These are phyloP conservation scores for Drosophila acutilabella DNA, from an alignment of 2,888 invertebrate genomes.

Conservation along the genomic window DNA sequence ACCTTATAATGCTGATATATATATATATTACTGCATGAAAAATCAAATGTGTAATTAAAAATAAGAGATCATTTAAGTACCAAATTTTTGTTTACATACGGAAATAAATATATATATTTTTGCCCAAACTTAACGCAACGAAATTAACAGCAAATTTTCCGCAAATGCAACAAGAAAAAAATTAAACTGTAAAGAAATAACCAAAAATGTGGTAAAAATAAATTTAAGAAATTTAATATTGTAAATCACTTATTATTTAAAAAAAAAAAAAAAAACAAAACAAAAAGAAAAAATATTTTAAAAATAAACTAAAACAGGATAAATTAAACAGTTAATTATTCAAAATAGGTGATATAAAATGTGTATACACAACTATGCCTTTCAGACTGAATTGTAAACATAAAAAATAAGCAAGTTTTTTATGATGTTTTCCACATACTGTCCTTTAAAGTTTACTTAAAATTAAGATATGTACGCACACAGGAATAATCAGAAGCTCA, in stretches of 20 bases:
- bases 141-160: conserved; percentile 74
- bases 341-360: conserved; percentile 78
- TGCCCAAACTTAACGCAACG: conserved; percentile 77
- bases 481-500: conserved; percentile 60
- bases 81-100: conserved; percentile 75
- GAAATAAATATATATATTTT: conserved; percentile 67
- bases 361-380: conserved; percentile 80
- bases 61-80: conserved; percentile 71
- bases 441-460: conserved; percentile 69
- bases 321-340: conserved; percentile 73
- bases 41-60: conserved; percentile 76
- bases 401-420: conserved; percentile 73
- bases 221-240: conserved; percentile 58
- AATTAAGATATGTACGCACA: conserved; percentile 68
- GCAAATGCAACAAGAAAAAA: conserved; percentile 54
- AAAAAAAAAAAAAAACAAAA: conserved; percentile 47
- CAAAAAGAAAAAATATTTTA: conserved; percentile 59
- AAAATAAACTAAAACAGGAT: conserved; percentile 60
- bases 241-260: conserved; percentile 66
- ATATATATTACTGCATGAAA: conserved; percentile 65
- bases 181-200: conserved; percentile 51
- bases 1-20: conserved; percentile 66
- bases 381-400: conserved; percentile 81
- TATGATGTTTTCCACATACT: conserved; percentile 77
- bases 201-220: conserved; percentile 59